Evolutionary conservation across 2,113 vertebrate genomes (phyloP), one percentile per base, ranked within the genome.

Genomic region (Hippocampus abdominalis): DNA sequence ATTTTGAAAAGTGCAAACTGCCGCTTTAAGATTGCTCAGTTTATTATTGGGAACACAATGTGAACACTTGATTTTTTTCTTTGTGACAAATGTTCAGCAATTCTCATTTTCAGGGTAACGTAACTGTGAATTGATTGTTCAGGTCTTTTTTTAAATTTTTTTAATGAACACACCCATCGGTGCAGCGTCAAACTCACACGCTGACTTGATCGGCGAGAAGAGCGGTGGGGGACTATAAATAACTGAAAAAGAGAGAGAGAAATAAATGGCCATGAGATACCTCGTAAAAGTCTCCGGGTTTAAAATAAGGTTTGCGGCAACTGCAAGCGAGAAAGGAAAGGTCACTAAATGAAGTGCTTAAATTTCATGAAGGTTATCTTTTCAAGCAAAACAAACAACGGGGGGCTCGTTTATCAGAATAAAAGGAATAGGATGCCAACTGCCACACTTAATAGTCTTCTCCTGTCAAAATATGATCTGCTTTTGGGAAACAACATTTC

Each of bases 211-310:
- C 54, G 20, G 23, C 0, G 32, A 36, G 32, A 36, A 5, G 32
- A 36, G 32, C 32, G 32, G 4, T 0, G 3, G 54, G 21, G 51
- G 1, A 12, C 12, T 15, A 15, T 57, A 15, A 13, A 13, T 15
- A 25, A 15, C 4, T 13, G 23, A 56, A 56, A 56, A 25, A 4
- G 53, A 57, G n/a, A 57, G n/a, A n/a, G 25, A 27, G 23, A 27
- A 57, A 57, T 25, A 57, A 15, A 57, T 25, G 61, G 36, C 29
- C 59, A 39, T 20, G 4, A 32, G 16, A n/a, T 54, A 54, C n/a
- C 54, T 57, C 23, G 23, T 63, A 42, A 63, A 63, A 40, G 61
- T 63, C 56, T 54, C 68, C 21, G 76, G 71, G 66, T 61, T 57
- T 63, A 40, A 63, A 63, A 63, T 63, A 63, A 39, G 59, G 59